phyloP scores from a whole-genome alignment of 1,140 invertebrate species.

The Heliconius eleuchia region DNA sequence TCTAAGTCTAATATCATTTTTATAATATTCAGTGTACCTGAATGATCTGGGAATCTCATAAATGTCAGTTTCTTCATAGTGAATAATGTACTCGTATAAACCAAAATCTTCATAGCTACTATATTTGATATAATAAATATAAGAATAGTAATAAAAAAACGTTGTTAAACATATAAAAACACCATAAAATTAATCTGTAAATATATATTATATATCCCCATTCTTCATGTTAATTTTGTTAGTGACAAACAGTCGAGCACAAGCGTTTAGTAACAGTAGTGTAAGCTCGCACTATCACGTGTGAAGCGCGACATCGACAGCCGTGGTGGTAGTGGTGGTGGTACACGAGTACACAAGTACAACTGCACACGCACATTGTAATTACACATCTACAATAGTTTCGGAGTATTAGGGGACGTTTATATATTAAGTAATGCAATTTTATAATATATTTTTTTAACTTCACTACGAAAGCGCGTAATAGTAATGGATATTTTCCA shows the following conservation, averaged over 20 bases:
- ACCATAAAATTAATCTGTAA: neutral
- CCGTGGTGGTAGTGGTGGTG: conserved; percentile 16
- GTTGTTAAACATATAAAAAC: neutral
- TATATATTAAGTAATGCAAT: too few relatives aligned
- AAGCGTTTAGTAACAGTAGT: conserved; percentile 30
- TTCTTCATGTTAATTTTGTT: conserved; percentile 22
- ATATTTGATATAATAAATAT: neutral
- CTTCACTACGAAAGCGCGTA: too few relatives aligned
- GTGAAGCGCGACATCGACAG: conserved; percentile 45
- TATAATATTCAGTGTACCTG: too few relatives aligned
- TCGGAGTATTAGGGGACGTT: neutral
- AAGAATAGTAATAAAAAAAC: neutral
- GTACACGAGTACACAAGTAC: neutral
- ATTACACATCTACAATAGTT: neutral
- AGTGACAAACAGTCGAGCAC: conserved; percentile 36
- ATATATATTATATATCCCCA: neutral
- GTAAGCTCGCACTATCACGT: conserved; percentile 29
- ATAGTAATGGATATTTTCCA: too few relatives aligned
- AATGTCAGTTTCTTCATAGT: too few relatives aligned
- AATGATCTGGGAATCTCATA: too few relatives aligned
- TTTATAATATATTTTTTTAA: too few relatives aligned
- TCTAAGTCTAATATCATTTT: too few relatives aligned
- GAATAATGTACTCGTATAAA: too few relatives aligned
- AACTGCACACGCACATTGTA: neutral
- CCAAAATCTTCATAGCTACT: neutral